These are phyloP conservation scores for Tenualosa ilisha DNA, from an alignment of 2,797 vertebrate genomes.

Conservation along the genomic window DNA sequence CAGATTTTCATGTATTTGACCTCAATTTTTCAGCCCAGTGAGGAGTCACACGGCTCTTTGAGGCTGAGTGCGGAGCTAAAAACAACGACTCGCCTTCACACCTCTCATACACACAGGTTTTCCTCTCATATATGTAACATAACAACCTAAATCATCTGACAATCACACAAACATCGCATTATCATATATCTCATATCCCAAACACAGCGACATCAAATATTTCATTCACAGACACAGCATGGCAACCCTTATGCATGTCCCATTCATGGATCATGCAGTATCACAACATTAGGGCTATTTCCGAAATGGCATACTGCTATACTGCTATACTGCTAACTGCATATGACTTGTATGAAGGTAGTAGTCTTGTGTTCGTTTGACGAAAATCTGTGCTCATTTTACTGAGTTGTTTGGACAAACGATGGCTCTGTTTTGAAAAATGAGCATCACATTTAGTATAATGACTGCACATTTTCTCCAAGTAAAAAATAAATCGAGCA, in stretches of 20 bases:
- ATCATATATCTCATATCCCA: background rate
- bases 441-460: too few relatives aligned
- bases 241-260: background rate
- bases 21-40: slow-evolving; percentile 36
- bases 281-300: too few relatives aligned
- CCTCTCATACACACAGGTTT: slow-evolving; percentile 5
- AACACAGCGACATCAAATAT: background rate
- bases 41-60: slow-evolving; percentile 8
- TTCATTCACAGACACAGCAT: background rate
- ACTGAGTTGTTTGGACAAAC: too few relatives aligned
- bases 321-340: background rate
- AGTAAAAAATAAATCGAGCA: too few relatives aligned
- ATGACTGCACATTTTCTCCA: too few relatives aligned
- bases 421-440: too few relatives aligned
- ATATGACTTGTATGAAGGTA: too few relatives aligned
- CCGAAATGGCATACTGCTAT: too few relatives aligned
- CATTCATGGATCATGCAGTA: background rate
- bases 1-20: slow-evolving; percentile 27
- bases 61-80: background rate
- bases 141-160: background rate
- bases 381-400: too few relatives aligned
- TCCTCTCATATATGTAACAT: background rate
- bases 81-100: background rate
- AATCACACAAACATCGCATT: background rate
- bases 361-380: too few relatives aligned